Evolutionary conservation across 1,140 invertebrate species (phyloP), one percentile per base, ranked within the genome.

Genomic region (Bombyx mandarina): DNA sequence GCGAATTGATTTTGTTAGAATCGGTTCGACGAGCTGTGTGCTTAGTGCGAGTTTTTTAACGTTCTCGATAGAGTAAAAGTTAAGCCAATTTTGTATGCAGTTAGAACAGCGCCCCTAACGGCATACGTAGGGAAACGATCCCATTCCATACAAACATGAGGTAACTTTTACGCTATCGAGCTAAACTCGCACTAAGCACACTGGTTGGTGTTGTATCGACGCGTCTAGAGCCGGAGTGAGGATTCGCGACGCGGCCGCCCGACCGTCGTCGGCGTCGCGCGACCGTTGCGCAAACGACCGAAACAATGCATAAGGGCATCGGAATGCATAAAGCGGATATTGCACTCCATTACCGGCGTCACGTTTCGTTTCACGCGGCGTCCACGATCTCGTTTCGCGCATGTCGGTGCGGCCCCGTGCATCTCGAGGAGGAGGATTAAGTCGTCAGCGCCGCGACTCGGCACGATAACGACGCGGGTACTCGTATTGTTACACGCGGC

Each of bases 191-290:
- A 73, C 68, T 18, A 79, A 79, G 59, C 54, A 67, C 57, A 75
- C 12, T 18, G 12, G 12, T 18, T 18, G 12, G 12, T 35, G 26
- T 77, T 77, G 72, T 80, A 69, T 77, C 60, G 58, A 67, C 62
- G 67, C 69, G 73, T 77, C 69, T 79, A 77, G 71, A 76, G 67
- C 71, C 26, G 26, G 26, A 2, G 26, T 35, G 67, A 70, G 66
- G 69, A 69, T 75, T 64, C 71, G 60, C 56, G 60, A 66, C 51
- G 43, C 57, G 53, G 54, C 56, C 57, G 58, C 53, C 56, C 50
- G 26, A 52, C 56, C 43, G 26, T 35, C 26, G 26, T 35, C 26
- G 26, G 26, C 26, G 26, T 35, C 26, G 26, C 18, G 9, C 52
- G 56, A 42, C 35, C 8, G 48, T 63, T 60, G 64, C 60, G 59